Percentiles rank a stretch among this genome's conserved stretches.
phyloP scores from a whole-genome alignment of 1,140 invertebrate genomes.

The Spodoptera frugiperda region DNA sequence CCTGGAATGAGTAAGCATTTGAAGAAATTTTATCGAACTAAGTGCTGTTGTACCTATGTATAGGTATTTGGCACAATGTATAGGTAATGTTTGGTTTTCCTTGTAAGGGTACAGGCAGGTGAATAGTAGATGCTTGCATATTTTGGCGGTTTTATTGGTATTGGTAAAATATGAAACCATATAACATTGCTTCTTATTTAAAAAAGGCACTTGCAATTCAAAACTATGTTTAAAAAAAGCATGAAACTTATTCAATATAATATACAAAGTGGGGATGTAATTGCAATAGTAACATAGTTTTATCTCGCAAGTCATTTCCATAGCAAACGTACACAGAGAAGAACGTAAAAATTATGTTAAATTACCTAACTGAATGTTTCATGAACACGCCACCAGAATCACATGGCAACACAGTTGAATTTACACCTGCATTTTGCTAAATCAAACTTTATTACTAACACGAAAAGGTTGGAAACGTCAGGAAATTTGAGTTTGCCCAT shows the following conservation, averaged over 20 bases:
- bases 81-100: too few relatives aligned
- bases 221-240: not conserved
- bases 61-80: too few relatives aligned
- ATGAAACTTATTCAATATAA: not conserved
- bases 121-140: too few relatives aligned
- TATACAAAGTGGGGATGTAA: conserved; percentile 2
- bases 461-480: conserved; percentile 21
- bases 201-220: too few relatives aligned
- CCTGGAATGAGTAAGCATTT: too few relatives aligned
- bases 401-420: conserved; percentile 29
- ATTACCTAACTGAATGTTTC: conserved; percentile 40
- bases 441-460: conserved; percentile 33
- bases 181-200: too few relatives aligned
- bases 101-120: too few relatives aligned
- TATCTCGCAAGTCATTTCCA: conserved; percentile 22
- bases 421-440: conserved; percentile 20
- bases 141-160: too few relatives aligned
- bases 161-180: too few relatives aligned
- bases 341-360: conserved; percentile 21
- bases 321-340: conserved; percentile 34
- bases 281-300: conserved; percentile 11
- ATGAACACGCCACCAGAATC: conserved; percentile 19
- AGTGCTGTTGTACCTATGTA: too few relatives aligned
- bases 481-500: conserved; percentile 32
- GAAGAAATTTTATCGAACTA: too few relatives aligned